phyloP scores from a whole-genome alignment of 2,797 vertebrate genomes.

The Uromys caudimaculatus region DNA sequence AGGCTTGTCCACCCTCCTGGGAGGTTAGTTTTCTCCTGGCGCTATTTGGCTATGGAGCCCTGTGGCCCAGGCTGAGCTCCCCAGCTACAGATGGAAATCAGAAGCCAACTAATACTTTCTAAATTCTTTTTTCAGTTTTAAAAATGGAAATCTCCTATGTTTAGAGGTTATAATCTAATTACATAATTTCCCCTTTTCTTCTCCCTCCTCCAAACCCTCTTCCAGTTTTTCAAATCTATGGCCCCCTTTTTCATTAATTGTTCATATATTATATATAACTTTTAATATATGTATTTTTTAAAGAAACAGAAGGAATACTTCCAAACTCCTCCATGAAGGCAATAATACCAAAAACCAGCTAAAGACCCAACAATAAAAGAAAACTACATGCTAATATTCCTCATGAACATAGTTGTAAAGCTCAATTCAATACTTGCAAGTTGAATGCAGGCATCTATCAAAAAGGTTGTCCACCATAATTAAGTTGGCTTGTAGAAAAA shows the following conservation, averaged over 20 bases:
- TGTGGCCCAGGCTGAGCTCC: too few species aligned
- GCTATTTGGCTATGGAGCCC: too few species aligned
- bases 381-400: not conserved
- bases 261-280: not conserved
- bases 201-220: not conserved
- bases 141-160: not conserved
- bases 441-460: not conserved
- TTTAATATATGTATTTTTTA: not conserved
- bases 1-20: too few species aligned
- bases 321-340: not conserved
- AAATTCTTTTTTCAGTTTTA: not conserved
- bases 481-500: not conserved
- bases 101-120: not conserved
- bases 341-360: not conserved
- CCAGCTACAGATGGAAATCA: too few species aligned
- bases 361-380: not conserved
- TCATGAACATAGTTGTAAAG: not conserved
- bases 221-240: not conserved
- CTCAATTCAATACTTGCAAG: not conserved
- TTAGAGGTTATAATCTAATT: not conserved
- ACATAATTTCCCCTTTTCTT: not conserved
- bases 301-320: not conserved
- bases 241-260: not conserved
- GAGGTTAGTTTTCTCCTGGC: too few species aligned
- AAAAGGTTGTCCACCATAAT: not conserved